A percentile compares a stretch with the other conserved stretches of the same genome.
Evolutionary conservation across 2,888 invertebrate species (phyloP).

Genomic region (Drosophila nr. fundita): DNA sequence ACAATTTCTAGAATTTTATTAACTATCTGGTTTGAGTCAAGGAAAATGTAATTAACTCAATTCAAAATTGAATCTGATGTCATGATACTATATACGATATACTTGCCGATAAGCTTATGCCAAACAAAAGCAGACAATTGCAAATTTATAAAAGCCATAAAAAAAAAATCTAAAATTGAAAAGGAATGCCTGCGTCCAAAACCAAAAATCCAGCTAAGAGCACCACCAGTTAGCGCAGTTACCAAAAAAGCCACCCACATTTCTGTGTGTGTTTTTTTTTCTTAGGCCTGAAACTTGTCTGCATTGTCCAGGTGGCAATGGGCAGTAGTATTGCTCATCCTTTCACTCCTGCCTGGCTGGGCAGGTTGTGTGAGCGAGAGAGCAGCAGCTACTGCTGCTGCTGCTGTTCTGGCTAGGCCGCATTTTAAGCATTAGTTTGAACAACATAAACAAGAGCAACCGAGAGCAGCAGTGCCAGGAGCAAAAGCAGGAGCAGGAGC

Average conservation of each 20-base stretch:
- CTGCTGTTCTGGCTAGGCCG: constrained; percentile 60
- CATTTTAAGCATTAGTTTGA: constrained; percentile 79
- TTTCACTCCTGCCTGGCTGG: background rate
- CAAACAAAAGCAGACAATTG: background rate
- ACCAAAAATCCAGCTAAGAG: constrained; percentile 27
- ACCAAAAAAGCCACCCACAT: constrained; percentile 37
- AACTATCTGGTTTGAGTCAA: background rate
- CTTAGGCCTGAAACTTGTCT: constrained; percentile 26
- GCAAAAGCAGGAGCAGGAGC: background rate
- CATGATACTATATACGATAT: background rate
- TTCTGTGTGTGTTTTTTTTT: background rate
- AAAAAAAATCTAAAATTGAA: constrained; percentile 23
- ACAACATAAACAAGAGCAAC: constrained; percentile 71
- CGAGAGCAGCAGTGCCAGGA: background rate
- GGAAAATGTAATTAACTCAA: background rate
- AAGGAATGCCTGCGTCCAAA: constrained; percentile 19
- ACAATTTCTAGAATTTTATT: background rate
- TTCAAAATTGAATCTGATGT: background rate
- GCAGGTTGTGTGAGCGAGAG: constrained; percentile 34
- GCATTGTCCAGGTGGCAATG: constrained; percentile 49
- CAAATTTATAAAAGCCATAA: background rate
- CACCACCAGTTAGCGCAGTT: background rate
- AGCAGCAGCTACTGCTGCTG: constrained; percentile 13
- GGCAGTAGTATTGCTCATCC: constrained; percentile 18
- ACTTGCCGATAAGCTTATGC: background rate